Evolutionary conservation across 2,888 invertebrate species (phyloP), one percentile per base, ranked within the genome.

Genomic region (Dryadula phaetusa): DNA sequence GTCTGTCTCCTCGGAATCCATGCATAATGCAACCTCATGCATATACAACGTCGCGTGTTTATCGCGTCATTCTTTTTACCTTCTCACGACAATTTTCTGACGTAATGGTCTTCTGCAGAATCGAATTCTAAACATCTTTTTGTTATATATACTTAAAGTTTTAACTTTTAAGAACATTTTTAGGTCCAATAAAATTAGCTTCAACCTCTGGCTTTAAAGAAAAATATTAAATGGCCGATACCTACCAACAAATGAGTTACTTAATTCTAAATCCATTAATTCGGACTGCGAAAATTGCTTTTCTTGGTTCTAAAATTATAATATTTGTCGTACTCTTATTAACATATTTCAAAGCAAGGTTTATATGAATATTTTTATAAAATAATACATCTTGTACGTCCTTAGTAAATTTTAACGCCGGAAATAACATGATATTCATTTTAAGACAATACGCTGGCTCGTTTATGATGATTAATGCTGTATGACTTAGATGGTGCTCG

Each of bases 1-100:
- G 67, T 71, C 67, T 73, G 68, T 78, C 77, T 81, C 82, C 83
- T 84, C 82, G 85, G 84, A 84, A 84, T 84, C 81, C 86, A 86
- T 88, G 85, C 85, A 89, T 87, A 87, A 89, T 88, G 82, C 81
- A 82, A 76, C 76, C 84, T 87, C 87, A 87, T 89, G 82, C 88
- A 89, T 90, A 87, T 82, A 80, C 82, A 83, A 86, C 84, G 83
- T 81, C 80, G 82, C 81, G 77, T 83, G 82, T 84, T 82, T 83
- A 82, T 81, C 77, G 73, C 75, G 77, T 79, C 76, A 80, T 79
- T 82, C 79, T 84, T 72, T 64, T 66, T 70, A 64, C 56, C 52
- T 70, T 79, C 80, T 83, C 78, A 79, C 72, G 71, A 80, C 75
- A 76, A 74, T 79, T 82, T 80, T 74, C 78, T 77, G 77, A 62